These are phyloP conservation scores for Syrmaticus mikado DNA, from an alignment of 2,113 vertebrate species.

Conservation along the genomic window DNA sequence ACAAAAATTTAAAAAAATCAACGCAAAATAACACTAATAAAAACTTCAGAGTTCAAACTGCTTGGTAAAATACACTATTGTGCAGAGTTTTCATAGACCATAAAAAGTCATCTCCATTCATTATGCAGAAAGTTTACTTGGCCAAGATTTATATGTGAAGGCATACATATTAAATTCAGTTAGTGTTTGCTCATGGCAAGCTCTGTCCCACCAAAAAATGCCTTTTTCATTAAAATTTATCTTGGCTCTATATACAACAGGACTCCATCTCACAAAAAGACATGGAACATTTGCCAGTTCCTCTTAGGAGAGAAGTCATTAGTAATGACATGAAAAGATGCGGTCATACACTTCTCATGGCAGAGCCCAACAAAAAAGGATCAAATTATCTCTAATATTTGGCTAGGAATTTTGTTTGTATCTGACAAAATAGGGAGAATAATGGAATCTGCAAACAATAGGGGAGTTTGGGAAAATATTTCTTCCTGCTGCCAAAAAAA, in stretches of 20 bases:
- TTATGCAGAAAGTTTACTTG: background rate
- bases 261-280: background rate
- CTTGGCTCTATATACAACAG: background rate
- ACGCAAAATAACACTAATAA: background rate
- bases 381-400: constrained; percentile 34
- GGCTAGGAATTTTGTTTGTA: constrained; percentile 29
- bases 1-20: background rate
- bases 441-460: constrained; percentile 55
- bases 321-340: background rate
- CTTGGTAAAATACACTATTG: background rate
- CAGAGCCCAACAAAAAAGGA: background rate
- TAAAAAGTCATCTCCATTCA: background rate
- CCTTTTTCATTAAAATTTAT: background rate
- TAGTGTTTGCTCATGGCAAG: background rate
- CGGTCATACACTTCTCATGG: background rate
- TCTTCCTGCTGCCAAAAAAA: constrained; percentile 50
- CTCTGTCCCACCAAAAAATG: rapidly evolving
- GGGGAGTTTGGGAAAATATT: constrained; percentile 6
- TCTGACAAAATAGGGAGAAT: constrained; percentile 11
- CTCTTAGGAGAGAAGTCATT: background rate
- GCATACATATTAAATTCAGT: background rate
- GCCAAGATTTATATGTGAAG: background rate
- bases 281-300: background rate
- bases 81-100: background rate
- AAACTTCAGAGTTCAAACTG: background rate